Base-by-base conservation (phyloP, 2,113 vertebrate species). In the Axis porcinus region DNA sequence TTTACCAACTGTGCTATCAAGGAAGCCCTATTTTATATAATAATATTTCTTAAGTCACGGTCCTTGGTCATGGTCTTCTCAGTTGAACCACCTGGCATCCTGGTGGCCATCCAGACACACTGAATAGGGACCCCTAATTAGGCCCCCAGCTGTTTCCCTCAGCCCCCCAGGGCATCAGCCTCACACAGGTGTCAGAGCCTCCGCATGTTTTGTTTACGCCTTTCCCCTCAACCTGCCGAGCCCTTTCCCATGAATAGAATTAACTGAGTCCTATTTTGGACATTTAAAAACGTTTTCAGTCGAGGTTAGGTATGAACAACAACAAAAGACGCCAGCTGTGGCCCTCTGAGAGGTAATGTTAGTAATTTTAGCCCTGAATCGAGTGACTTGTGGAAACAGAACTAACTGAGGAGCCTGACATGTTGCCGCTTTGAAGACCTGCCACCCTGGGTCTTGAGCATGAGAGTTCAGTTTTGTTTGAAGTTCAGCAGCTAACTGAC, bases 401-500 rank as follows among this genome's bases (percentile, higher is more conserved):
- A 64, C 15, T 45, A 54, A 45, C 30, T 47, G 55, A 93, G 64
- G 60, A 43, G 25, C 28, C 30, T 62, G 43, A 19, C 43, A 25
- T 25, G n/a, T 87, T 64, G 62, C 55, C 2, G 3, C 54, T 82
- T 58, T 50, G 74, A 74, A 62, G 43, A 57, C 58, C n/a, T 4
- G 9, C 11, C 43, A 8, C 40, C 3, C n/a, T 58, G 62, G 55
- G 36, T 90, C 36, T 82, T 89, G 17, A 40, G 54, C 58, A 14
- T 67, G 92, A 67, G 62, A 70, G 78, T 90, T 83, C 33, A 62
- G 19, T 89, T 89, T 89, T 89, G 13, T 55, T 86, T 76, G 81
- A 82, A 58, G 54, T 90, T 96, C 5, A 17, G 50, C 50, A 43
- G 52, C n/a, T 88, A 7, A 60, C n/a, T 47, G 52, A 47, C 55